Base-by-base conservation (phyloP, 2,797 vertebrate genomes). In the Anabacerthia variegaticeps region DNA sequence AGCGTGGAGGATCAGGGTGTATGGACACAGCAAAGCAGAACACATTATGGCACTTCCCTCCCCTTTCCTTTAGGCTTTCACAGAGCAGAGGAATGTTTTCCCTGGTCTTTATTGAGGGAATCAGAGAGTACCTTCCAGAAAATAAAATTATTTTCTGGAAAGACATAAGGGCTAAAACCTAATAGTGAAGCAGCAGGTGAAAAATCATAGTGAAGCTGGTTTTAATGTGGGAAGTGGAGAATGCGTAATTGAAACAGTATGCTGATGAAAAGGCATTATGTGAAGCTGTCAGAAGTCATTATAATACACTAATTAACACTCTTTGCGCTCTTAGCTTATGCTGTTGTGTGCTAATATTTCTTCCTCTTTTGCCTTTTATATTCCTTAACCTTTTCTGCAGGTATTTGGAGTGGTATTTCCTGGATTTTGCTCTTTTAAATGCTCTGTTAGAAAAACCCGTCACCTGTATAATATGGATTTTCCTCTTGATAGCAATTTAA, bases 221-320 rank as follows among this genome's bases (percentile, higher is more conserved):
- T 97, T 90, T 97, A 95, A 95, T 95, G 96, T 12, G 6, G 85
- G 87, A 95, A 97, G 92, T 94, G 92, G 89, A 95, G 97, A 96
- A 94, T 85, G 86, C 18, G 6, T 97, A 97, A 97, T 94, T 97
- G 97, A 95, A 97, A 96, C 95, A 96, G 93, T 97, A 85, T 97
- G 95, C 96, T 97, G 96, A 94, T 98, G 97, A 96, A 97, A 97
- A 97, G 76, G 84, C 84, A 68, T 94, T 94, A 85, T 94, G 93
- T 87, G 95, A 88, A 94, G 92, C 94, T 97, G 96, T 96, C 95
- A 95, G 96, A 96, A 97, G 92, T 94, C 87, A 95, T 97, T 97
- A 94, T 79, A 93, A 97, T 95, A 96, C 89, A 90, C 94, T 96
- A 96, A 97, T 97, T 97, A 97, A 92, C 14, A 37, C 83, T 82